These are phyloP conservation scores for Drosophila teissieri DNA, from an alignment of 1,140 invertebrate genomes.

Conservation along the genomic window DNA sequence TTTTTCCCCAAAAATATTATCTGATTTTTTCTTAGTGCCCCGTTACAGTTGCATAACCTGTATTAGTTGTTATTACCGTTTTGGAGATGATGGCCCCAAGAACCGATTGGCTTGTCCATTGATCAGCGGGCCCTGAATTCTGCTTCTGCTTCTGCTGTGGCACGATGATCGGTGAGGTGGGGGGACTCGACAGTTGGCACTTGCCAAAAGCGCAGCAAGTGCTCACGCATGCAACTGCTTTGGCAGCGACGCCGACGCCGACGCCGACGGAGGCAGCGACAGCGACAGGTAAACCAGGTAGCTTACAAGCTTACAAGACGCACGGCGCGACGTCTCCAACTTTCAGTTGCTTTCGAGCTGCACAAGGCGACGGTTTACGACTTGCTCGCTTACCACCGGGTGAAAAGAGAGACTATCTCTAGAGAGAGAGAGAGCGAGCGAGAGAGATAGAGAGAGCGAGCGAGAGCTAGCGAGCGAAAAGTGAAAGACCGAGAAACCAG, in stretches of 20 bases:
- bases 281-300: constrained; percentile 22
- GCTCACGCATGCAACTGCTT: constrained; percentile 47
- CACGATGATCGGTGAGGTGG: neutral
- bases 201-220: constrained; percentile 77
- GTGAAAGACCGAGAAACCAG: constrained; percentile 46
- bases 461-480: constrained; percentile 45
- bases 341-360: constrained; percentile 80
- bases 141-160: neutral
- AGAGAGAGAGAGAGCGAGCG: constrained; percentile 10
- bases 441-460: constrained; percentile 11
- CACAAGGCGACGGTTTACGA: constrained; percentile 67
- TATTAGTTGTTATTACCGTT: constrained; percentile 82
- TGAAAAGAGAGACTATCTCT: constrained; percentile 1
- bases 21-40: constrained; percentile 22
- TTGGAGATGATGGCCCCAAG: constrained; percentile 56
- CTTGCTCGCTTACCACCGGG: constrained; percentile 12
- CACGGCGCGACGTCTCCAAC: constrained; percentile 55
- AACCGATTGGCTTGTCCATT: constrained; percentile 56
- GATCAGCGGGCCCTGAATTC: constrained; percentile 51
- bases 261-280: neutral
- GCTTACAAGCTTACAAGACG: constrained; percentile 81
- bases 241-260: constrained; percentile 8
- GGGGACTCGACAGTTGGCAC: constrained; percentile 41
- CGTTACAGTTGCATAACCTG: constrained; percentile 77
- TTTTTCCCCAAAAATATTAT: neutral